A percentile compares a stretch with the other conserved stretches of the same genome.
These are phyloP conservation scores for Cyclophora albipunctata DNA, from an alignment of 2,888 invertebrate species.

Conservation along the genomic window DNA sequence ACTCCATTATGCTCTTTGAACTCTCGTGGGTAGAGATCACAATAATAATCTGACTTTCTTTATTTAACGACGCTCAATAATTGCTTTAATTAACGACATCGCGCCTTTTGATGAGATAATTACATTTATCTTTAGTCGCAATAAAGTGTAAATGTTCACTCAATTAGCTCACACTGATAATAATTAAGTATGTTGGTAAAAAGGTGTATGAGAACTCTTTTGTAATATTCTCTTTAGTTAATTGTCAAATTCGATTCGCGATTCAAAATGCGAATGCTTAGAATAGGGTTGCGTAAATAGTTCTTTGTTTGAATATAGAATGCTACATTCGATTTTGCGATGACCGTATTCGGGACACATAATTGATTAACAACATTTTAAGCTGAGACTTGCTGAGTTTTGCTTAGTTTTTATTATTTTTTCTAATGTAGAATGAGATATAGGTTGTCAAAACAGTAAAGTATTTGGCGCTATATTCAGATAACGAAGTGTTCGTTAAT, in stretches of 20 bases:
- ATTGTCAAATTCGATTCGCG: too few relatives aligned
- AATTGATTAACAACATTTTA: conserved; percentile 12
- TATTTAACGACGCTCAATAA: conserved; percentile 6
- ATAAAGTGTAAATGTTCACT: too few relatives aligned
- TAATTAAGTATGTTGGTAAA: too few relatives aligned
- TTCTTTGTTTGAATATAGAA: conserved; percentile 16
- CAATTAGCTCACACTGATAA: too few relatives aligned
- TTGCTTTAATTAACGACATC: conserved; percentile 3
- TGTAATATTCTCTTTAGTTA: too few relatives aligned
- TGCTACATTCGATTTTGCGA: conserved; percentile 6
- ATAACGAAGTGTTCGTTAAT: too few relatives aligned
- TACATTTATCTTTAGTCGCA: conserved; percentile 4
- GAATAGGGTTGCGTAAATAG: conserved; percentile 24
- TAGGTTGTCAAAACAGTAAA: too few relatives aligned
- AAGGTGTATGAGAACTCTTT: too few relatives aligned
- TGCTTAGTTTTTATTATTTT: too few relatives aligned
- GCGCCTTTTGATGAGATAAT: conserved; percentile 8
- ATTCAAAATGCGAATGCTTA: conserved; percentile 16
- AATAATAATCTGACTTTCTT: conserved; percentile 5
- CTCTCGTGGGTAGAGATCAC: conserved; percentile 15
- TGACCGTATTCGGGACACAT: conserved; percentile 16
- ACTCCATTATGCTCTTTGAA: conserved; percentile 33
- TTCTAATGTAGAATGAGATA: too few relatives aligned
- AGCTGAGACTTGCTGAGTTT: conserved; percentile 4
- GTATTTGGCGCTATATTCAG: too few relatives aligned